Percentiles rank a stretch among this genome's conserved stretches.
phyloP scores from a whole-genome alignment of 2,797 vertebrate species.

The Intellagama lesueurii region DNA sequence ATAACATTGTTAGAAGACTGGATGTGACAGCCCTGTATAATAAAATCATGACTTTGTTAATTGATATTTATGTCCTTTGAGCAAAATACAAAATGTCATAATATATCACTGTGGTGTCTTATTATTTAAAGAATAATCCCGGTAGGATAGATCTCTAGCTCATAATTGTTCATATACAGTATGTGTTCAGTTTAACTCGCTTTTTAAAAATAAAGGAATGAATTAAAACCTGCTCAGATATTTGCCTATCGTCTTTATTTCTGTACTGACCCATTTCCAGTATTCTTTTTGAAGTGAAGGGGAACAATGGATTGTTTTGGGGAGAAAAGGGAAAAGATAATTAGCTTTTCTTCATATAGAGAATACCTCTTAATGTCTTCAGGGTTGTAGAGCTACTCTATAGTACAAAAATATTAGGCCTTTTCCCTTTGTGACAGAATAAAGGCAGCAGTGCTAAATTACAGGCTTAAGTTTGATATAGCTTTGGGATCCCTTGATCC shows the following conservation, averaged over 20 bases:
- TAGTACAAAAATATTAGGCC: not conserved
- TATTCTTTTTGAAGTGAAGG: conserved; percentile 16
- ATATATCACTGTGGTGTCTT: not conserved
- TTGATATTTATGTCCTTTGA: not conserved
- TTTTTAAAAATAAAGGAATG: not conserved
- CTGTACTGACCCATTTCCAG: conserved; percentile 19
- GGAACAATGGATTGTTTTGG: conserved; percentile 9
- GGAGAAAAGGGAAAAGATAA: not conserved
- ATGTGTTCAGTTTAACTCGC: conserved; percentile 3
- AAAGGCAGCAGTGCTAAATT: conserved; percentile 1
- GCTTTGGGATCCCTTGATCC: not conserved
- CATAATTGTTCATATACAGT: not conserved
- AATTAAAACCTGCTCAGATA: not conserved
- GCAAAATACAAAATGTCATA: not conserved
- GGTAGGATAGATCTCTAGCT: not conserved
- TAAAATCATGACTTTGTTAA: not conserved
- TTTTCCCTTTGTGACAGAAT: not conserved
- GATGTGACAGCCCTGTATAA: not conserved
- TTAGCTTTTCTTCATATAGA: conserved; percentile 8
- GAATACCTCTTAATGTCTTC: conserved; percentile 11
- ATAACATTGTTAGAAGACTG: not conserved
- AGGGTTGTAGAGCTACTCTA: conserved; percentile 11
- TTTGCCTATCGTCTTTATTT: not conserved
- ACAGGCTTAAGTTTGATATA: not conserved
- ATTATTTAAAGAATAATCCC: not conserved